Percentiles rank a stretch among this genome's conserved stretches.
Evolutionary conservation across 2,797 vertebrate genomes (phyloP).

Genomic region (Tolypeutes matacus): DNA sequence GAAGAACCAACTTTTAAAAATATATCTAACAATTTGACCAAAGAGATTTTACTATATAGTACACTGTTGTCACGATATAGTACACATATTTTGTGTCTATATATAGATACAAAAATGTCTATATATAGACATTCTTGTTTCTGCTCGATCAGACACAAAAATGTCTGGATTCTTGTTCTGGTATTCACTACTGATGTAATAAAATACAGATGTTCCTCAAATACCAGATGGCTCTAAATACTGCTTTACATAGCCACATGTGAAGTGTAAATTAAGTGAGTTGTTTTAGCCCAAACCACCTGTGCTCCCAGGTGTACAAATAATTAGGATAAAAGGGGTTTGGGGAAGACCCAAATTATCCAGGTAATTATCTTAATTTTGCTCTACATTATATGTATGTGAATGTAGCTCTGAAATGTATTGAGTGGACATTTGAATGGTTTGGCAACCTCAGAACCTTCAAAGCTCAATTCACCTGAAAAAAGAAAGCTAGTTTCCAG

Average conservation of each 20-base stretch:
- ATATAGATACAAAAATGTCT: no score
- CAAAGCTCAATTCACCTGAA: not conserved
- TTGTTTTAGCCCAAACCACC: not conserved
- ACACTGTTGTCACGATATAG: not conserved
- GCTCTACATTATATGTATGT: not conserved
- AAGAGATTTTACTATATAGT: rapidly evolving
- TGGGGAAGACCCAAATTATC: not conserved
- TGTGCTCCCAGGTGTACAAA: not conserved
- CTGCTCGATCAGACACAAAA: not conserved
- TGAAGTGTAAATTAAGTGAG: not conserved
- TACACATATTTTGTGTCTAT: no score
- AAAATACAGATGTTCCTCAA: not conserved
- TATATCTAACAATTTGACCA: not conserved
- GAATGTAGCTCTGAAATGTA: not conserved
- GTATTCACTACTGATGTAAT: not conserved
- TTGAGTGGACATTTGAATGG: not conserved
- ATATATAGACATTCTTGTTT: no score
- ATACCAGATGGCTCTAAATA: not conserved
- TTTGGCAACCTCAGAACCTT: not conserved
- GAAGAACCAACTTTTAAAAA: not conserved
- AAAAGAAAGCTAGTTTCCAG: slow-evolving; percentile 34
- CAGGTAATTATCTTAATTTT: not conserved
- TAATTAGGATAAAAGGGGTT: not conserved
- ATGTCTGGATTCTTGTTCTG: not conserved
- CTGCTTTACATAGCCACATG: not conserved